Evolutionary conservation across 1,140 invertebrate genomes (phyloP), one percentile per base, ranked within the genome.

Genomic region (Brachionus asplanchnoidis): DNA sequence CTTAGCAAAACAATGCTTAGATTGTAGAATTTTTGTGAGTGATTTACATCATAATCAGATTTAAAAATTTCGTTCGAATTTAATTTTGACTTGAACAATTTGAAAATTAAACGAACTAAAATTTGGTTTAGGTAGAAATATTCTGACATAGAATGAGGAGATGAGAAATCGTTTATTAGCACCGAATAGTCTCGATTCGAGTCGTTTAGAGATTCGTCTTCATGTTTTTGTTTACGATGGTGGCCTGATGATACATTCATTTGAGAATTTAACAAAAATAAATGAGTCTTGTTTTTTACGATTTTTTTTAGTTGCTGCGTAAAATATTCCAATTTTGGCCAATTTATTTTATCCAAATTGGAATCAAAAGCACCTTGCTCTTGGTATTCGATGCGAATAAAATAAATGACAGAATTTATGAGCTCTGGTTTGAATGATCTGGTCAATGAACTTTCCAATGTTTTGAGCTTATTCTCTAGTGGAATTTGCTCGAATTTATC

Each of bases 261-360:
- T 50, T 77, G 20, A 26, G n/a, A 20, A 50, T 23, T 77, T 50
- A 77, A 28, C n/a, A 77, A 26, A 23, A 77, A 77, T 12, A 77
- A 50, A 77, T 77, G 73, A n/a, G 73, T 9, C 20, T 77, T 77
- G 32, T 77, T 77, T 77, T 77, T 77, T 5, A 50, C 26, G 17
- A 77, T 77, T 77, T 77, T 77, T 77, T 77, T 77, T 20, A 77
- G 26, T 77, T 77, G 73, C 23, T 77, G 73, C 17, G 46, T 50
- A 50, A 77, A 77, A 53, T 77, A 50, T 6, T 77, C 73, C 20
- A 77, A 46, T 50, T 77, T 77, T 1, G 14, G 12, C 73, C 73
- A 77, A 14, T 77, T 17, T 23, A 77, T 28, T 14, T 36, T 77
- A 14, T 77, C 20, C 50, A 46, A n/a, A 17, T 6, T 77, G 12